Evolutionary conservation across 2,888 invertebrate genomes (phyloP), one percentile per base, ranked within the genome.

Genomic region (Amphiduros pacificus): DNA sequence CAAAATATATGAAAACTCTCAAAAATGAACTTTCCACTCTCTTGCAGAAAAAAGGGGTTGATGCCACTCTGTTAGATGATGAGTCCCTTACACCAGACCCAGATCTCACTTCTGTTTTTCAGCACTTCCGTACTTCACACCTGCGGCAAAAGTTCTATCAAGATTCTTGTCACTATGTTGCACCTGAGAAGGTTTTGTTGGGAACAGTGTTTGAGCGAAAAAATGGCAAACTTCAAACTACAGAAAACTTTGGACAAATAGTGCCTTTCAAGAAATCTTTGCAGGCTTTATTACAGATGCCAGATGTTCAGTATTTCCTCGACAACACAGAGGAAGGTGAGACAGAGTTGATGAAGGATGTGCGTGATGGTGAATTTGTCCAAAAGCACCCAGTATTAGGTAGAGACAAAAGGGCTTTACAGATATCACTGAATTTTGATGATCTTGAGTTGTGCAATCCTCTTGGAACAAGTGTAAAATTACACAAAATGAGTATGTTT

Each of bases 401-500:
- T 17, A 22, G 44, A 26, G 48, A 56, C 22, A 20, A 11, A 11
- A 14, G 32, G 17, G 61, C 41, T 17, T 20, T 61, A 20, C 61
- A 55, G 14, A 36, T 61, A 22, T 32, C 50, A 36, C 27, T 55
- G 1, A 50, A 61, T 31, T 26, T 50, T n/a, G 51, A 55, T 50
- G 55, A 61, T 31, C 28, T 56, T 29, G 51, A 57, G 36, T n/a
- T 40, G 14, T 56, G 56, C 2, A 61, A 61, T 26, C 56, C 61
- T 0, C 22, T 41, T 32, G 61, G 52, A 2, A 29, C 20, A 4
- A 48, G 51, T 41, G 41, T 57, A 31, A 60, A 62, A 28, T 56
- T 60, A 52, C 50, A 62, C 24, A 65, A 62, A 50, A 55, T 65
- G 44, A 53, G 31, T 36, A 60, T 55, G 44, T 57, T 65, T 48